A percentile compares a stretch with the other conserved stretches of the same genome.
phyloP scores from a whole-genome alignment of 2,888 invertebrate species.

The Drosophila percnosoma region DNA sequence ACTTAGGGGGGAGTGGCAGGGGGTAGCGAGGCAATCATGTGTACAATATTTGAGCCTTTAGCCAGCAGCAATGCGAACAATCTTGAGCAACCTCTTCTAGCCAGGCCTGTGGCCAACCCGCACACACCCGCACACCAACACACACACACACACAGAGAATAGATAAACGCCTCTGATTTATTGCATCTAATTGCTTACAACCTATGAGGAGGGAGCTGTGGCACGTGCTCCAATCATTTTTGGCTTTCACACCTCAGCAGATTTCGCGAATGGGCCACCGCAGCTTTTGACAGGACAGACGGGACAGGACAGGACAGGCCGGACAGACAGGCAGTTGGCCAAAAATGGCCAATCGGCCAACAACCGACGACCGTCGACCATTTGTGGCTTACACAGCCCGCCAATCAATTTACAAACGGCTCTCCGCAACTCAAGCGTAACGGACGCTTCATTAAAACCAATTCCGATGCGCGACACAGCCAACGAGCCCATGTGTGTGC shows the following conservation, averaged over 20 bases:
- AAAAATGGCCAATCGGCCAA: conserved; percentile 13
- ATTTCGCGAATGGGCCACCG: conserved; percentile 48
- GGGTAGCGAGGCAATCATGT: conserved; percentile 51
- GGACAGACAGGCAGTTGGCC: conserved; percentile 4
- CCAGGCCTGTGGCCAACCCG: conserved; percentile 31
- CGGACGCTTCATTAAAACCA: conserved; percentile 73
- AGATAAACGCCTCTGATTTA: conserved; percentile 69
- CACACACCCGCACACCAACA: conserved; percentile 1
- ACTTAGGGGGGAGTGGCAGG: background rate
- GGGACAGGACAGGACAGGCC: background rate
- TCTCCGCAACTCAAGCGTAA: conserved; percentile 37
- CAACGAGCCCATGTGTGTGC: conserved; percentile 6
- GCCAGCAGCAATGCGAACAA: conserved; percentile 35
- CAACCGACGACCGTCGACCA: conserved; percentile 27
- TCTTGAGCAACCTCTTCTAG: conserved; percentile 36
- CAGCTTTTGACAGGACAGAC: conserved; percentile 6
- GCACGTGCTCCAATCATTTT: conserved; percentile 79
- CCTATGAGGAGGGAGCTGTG: conserved; percentile 24
- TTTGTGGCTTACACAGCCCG: conserved; percentile 57
- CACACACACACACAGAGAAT: conserved; percentile 4
- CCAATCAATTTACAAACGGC: conserved; percentile 55
- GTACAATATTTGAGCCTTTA: conserved; percentile 55
- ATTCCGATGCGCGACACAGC: conserved; percentile 56
- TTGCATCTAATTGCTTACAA: conserved; percentile 77
- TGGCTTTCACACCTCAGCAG: conserved; percentile 67